These are phyloP conservation scores for Mobula birostris DNA, from an alignment of 2,113 vertebrate species.

Conservation along the genomic window DNA sequence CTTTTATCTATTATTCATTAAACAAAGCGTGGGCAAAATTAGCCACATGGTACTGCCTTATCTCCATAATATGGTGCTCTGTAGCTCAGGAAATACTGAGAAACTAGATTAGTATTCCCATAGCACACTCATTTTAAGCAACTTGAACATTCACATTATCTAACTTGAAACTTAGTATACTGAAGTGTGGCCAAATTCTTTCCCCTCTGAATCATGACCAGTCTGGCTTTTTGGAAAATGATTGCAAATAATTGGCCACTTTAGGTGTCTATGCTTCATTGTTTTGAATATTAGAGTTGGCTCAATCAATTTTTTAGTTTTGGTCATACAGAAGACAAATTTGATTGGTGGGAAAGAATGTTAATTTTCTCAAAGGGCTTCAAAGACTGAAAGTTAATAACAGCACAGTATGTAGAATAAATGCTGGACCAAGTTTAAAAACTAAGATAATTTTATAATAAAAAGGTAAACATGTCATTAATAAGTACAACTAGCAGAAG, in stretches of 20 bases:
- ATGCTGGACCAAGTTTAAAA: too few species aligned
- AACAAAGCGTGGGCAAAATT: background rate
- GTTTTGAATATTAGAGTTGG: too few species aligned
- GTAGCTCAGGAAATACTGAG: background rate
- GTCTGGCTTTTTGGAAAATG: background rate
- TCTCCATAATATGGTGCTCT: too few species aligned
- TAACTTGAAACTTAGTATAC: background rate
- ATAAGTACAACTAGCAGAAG: background rate
- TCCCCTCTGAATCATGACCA: background rate
- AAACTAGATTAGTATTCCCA: background rate
- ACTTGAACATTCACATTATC: background rate
- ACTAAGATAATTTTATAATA: too few species aligned
- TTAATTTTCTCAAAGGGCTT: too few species aligned
- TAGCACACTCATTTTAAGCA: background rate
- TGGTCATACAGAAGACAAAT: too few species aligned
- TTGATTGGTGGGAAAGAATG: too few species aligned
- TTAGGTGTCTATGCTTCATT: too few species aligned
- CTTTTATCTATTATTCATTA: background rate
- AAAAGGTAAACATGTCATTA: background rate
- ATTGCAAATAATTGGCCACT: background rate
- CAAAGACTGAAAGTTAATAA: too few species aligned
- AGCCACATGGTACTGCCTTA: background rate
- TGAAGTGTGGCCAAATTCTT: background rate
- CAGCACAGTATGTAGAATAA: too few species aligned
- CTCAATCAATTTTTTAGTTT: too few species aligned